A percentile compares a stretch with the other conserved stretches of the same genome.
Evolutionary conservation across 2,797 vertebrate genomes (phyloP).

Genomic region (Pteropus rufus): DNA sequence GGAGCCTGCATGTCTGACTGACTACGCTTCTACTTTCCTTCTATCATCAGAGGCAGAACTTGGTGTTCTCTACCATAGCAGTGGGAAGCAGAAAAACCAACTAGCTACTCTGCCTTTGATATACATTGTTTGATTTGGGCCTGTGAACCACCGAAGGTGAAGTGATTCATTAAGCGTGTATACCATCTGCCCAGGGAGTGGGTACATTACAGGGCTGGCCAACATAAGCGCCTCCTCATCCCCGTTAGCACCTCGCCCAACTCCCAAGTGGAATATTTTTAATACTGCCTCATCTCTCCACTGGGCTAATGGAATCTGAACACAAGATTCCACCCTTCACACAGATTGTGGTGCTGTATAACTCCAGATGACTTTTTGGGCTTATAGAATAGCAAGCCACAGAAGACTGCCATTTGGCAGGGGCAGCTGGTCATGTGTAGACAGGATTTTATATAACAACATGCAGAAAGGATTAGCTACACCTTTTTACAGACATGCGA

Average conservation of each 20-base stretch:
- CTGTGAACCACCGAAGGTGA: background rate
- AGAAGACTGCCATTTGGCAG: background rate
- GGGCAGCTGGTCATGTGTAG: background rate
- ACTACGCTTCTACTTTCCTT: background rate
- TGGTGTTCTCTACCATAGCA: background rate
- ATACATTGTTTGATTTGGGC: background rate
- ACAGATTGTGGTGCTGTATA: background rate
- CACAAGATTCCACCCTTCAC: background rate
- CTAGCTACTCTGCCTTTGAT: background rate
- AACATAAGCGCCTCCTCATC: background rate
- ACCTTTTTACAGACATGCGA: background rate
- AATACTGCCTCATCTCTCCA: background rate
- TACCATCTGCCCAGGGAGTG: background rate
- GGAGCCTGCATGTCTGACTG: background rate
- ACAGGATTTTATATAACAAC: background rate
- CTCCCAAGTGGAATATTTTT: background rate
- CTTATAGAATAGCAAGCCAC: background rate
- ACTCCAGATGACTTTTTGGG: background rate
- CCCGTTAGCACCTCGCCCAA: background rate
- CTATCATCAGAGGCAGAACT: background rate
- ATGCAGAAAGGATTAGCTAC: background rate
- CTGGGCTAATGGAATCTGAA: background rate
- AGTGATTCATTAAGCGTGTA: background rate
- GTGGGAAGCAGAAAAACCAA: background rate
- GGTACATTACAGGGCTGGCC: background rate